Evolutionary conservation across 2,797 vertebrate species (phyloP).

Genomic region (Macrochelys suwanniensis): DNA sequence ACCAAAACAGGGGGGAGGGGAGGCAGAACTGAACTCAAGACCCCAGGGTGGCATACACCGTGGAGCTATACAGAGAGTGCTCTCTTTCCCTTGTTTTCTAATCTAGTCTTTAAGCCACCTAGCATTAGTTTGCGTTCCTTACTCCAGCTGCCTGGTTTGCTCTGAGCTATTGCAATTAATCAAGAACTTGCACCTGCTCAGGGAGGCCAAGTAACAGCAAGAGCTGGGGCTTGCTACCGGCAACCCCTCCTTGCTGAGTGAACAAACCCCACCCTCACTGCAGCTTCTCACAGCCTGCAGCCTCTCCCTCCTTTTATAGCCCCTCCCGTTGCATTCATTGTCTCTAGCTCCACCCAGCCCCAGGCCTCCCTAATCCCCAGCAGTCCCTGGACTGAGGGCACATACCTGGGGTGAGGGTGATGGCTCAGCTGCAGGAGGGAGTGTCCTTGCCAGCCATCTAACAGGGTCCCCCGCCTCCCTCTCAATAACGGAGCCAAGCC

Average conservation of each 20-base stretch:
- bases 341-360: accelerated
- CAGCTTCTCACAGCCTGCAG: not conserved
- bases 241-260: too few species aligned
- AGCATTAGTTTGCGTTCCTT: not conserved
- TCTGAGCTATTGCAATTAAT: not conserved
- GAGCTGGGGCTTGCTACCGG: too few species aligned
- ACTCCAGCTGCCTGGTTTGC: not conserved
- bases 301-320: not conserved
- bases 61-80: not conserved
- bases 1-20: not conserved
- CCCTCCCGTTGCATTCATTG: not conserved
- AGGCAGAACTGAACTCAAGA: not conserved
- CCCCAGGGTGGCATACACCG: accelerated
- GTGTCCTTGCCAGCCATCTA: not conserved
- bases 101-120: not conserved
- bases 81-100: not conserved
- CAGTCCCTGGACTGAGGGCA: not conserved
- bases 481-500: not conserved
- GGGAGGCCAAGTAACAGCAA: not conserved
- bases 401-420: not conserved
- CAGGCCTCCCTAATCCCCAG: not conserved
- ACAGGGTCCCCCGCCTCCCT: accelerated
- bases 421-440: not conserved
- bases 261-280: too few species aligned
- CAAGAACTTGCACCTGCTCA: not conserved